These are phyloP conservation scores for Caenorhabditis plicata DNA, from an alignment of 2,888 invertebrate genomes.

Conservation along the genomic window DNA sequence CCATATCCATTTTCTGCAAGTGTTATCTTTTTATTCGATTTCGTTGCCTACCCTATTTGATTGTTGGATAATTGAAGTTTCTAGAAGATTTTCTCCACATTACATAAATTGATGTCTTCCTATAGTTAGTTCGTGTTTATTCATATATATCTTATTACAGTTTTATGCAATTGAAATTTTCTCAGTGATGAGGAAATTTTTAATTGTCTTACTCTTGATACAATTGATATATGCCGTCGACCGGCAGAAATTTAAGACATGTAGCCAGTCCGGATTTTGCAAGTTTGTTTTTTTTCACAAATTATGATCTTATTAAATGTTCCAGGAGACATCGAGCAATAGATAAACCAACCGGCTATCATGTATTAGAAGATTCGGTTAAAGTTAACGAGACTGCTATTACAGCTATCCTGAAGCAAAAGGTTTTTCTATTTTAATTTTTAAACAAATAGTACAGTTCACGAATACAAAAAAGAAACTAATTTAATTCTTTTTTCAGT, in stretches of 20 bases:
- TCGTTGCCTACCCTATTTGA: too few relatives aligned
- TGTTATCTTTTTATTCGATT: too few relatives aligned
- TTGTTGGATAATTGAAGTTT: too few relatives aligned
- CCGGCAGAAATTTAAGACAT: slow-evolving; percentile 48
- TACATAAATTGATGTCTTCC: slow-evolving; percentile 12
- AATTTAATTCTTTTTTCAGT: too few relatives aligned
- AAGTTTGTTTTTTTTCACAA: slow-evolving; percentile 29
- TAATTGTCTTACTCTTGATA: too few relatives aligned
- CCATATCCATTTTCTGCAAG: too few relatives aligned
- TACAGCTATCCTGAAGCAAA: slow-evolving; percentile 47
- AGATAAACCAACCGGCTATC: slow-evolving; percentile 38
- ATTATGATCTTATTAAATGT: not conserved
- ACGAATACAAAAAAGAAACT: too few relatives aligned
- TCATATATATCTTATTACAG: too few relatives aligned
- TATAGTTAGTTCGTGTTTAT: too few relatives aligned
- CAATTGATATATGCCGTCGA: slow-evolving; percentile 50
- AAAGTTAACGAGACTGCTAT: slow-evolving; percentile 54
- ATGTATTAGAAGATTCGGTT: slow-evolving; percentile 39
- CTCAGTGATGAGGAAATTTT: not conserved
- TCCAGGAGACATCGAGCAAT: slow-evolving; percentile 49
- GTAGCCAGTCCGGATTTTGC: slow-evolving; percentile 48
- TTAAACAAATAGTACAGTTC: not conserved
- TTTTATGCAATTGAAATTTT: too few relatives aligned
- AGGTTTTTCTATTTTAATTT: slow-evolving; percentile 17
- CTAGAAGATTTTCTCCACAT: not conserved